Evolutionary conservation across 2,797 vertebrate genomes (phyloP).

Genomic region (Nannoperca obscura): DNA sequence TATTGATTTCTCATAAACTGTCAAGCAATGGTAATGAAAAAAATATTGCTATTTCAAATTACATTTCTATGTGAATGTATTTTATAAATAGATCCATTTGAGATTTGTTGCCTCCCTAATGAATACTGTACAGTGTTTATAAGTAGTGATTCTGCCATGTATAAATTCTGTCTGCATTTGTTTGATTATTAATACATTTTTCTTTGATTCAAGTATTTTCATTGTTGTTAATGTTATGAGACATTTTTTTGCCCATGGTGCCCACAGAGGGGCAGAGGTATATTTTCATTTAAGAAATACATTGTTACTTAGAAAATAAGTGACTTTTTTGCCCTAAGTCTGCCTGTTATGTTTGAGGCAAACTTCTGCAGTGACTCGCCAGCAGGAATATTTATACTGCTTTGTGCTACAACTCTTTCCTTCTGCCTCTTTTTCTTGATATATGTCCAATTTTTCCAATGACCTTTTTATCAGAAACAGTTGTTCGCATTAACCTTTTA

Average conservation of each 20-base stretch:
- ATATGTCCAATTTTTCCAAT: conserved; percentile 63
- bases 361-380: conserved; percentile 26
- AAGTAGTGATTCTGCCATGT: conserved; percentile 32
- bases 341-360: conserved; percentile 32
- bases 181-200: conserved; percentile 25
- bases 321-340: conserved; percentile 21
- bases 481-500: conserved; percentile 80
- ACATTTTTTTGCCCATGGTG: conserved; percentile 7
- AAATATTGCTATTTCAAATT: conserved; percentile 7
- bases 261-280: not conserved
- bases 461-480: conserved; percentile 79
- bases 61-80: conserved; percentile 14
- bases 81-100: not conserved
- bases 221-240: conserved; percentile 7
- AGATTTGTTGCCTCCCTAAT: conserved; percentile 22
- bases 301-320: conserved; percentile 14
- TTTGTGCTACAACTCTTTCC: conserved; percentile 32
- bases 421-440: conserved; percentile 49
- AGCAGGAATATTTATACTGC: conserved; percentile 42
- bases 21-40: conserved; percentile 3
- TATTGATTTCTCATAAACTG: conserved; percentile 23
- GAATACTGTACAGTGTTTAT: conserved; percentile 3
- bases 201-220: not conserved
- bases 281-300: conserved; percentile 8
- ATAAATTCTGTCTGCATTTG: not conserved